A percentile compares a stretch with the other conserved stretches of the same genome.
These are phyloP conservation scores for Catocala nupta DNA, from an alignment of 2,888 invertebrate species.

Conservation along the genomic window DNA sequence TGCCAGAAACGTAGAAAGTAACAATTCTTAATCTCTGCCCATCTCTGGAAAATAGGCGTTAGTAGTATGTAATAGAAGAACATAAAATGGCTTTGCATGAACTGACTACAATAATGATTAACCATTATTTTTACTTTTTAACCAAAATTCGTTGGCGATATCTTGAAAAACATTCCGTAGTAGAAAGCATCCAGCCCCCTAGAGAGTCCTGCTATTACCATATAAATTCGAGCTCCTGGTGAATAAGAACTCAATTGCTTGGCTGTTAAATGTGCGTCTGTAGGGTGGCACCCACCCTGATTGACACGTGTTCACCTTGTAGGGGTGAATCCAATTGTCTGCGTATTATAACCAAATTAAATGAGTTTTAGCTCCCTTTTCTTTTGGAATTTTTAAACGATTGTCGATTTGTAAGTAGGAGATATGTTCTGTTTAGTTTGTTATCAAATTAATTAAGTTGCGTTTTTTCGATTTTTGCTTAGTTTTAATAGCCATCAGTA, in stretches of 20 bases:
- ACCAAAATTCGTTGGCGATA: neutral
- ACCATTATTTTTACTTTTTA: neutral
- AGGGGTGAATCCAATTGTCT: conserved; percentile 55
- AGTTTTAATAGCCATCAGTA: too few species aligned
- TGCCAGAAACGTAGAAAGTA: too few species aligned
- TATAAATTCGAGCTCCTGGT: conserved; percentile 73
- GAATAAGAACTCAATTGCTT: conserved; percentile 81
- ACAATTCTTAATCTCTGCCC: too few species aligned
- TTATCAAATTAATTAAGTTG: too few species aligned
- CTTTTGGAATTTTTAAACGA: conserved; percentile 13
- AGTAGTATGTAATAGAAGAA: too few species aligned
- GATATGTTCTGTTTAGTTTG: too few species aligned
- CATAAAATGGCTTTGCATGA: too few species aligned
- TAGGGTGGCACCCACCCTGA: conserved; percentile 53
- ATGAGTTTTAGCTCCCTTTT: conserved; percentile 34
- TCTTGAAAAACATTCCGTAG: neutral
- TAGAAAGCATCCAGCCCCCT: neutral
- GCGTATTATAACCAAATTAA: conserved; percentile 53
- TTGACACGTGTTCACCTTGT: conserved; percentile 71
- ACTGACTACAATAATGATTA: too few species aligned
- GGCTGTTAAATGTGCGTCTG: conserved; percentile 64
- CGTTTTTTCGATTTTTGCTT: too few species aligned
- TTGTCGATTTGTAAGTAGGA: conserved; percentile 11
- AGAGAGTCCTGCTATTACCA: conserved; percentile 62
- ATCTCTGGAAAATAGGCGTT: too few species aligned